Evolutionary conservation across 2,113 vertebrate species (phyloP).

Genomic region (Oryzias celebensis): DNA sequence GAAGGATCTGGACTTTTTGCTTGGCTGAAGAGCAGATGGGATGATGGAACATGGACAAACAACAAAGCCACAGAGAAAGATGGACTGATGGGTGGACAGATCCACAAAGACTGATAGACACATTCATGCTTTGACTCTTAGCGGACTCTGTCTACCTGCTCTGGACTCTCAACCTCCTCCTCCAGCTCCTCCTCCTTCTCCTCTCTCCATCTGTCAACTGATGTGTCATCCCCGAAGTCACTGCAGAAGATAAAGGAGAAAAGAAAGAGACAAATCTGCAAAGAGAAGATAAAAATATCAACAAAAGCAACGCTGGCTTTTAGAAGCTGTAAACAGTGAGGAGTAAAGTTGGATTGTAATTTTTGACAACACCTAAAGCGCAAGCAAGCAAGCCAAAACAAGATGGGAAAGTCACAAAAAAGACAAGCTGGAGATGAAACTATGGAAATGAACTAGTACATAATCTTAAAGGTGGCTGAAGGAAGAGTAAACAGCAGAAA

Average conservation of each 20-base stretch:
- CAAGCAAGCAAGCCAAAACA: not conserved
- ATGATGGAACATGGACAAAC: slow-evolving; percentile 47
- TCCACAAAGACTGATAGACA: slow-evolving; percentile 15
- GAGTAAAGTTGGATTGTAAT: slow-evolving; percentile 34
- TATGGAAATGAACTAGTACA: slow-evolving; percentile 17
- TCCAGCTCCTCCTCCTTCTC: slow-evolving; percentile 50
- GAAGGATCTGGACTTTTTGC: slow-evolving; percentile 44
- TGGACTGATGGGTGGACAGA: slow-evolving; percentile 33
- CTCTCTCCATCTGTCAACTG: slow-evolving; percentile 53
- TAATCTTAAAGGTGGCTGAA: slow-evolving; percentile 38
- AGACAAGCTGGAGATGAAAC: slow-evolving; percentile 49
- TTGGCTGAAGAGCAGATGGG: slow-evolving; percentile 42
- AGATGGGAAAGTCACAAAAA: slow-evolving; percentile 9
- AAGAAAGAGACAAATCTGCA: slow-evolving; percentile 13
- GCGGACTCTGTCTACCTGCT: slow-evolving; percentile 64
- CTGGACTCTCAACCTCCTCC: slow-evolving; percentile 59
- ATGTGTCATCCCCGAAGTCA: slow-evolving; percentile 41
- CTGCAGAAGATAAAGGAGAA: slow-evolving; percentile 29
- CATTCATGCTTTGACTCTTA: slow-evolving; percentile 32
- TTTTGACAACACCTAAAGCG: slow-evolving; percentile 20
- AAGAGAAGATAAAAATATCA: slow-evolving; percentile 71
- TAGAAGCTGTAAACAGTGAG: slow-evolving; percentile 27
- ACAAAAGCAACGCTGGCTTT: slow-evolving; percentile 16
- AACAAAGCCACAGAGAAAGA: slow-evolving; percentile 15
- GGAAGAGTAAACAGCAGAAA: slow-evolving; percentile 48